Percentiles rank a stretch among this genome's conserved stretches.
These are phyloP conservation scores for Dicranocentrus wangi DNA, from an alignment of 2,888 invertebrate genomes.

Conservation along the genomic window DNA sequence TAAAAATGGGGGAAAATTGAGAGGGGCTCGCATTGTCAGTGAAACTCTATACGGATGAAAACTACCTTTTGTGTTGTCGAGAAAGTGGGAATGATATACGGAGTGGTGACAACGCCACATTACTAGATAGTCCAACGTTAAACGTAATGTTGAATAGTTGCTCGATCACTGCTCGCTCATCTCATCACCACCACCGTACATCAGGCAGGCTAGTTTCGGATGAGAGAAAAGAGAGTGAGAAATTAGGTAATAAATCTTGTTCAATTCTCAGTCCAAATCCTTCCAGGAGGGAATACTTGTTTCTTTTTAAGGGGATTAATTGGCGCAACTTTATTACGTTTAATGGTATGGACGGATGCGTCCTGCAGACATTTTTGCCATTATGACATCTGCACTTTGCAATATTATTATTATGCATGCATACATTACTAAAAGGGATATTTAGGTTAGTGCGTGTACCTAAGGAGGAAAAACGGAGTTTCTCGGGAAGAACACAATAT, in stretches of 20 bases:
- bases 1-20: not conserved
- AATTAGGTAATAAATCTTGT: conserved; percentile 46
- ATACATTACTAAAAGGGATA: not conserved
- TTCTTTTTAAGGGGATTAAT: not conserved
- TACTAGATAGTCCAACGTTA: not conserved
- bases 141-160: too few species aligned
- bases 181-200: too few species aligned
- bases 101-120: conserved; percentile 21
- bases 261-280: not conserved
- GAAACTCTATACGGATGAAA: conserved; percentile 15
- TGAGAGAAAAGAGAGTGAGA: conserved; percentile 10
- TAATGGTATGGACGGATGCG: too few species aligned
- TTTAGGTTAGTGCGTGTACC: not conserved
- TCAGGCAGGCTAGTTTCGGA: conserved; percentile 20
- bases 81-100: conserved; percentile 32
- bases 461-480: not conserved
- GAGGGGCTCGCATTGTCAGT: conserved; percentile 16
- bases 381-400: conserved; percentile 8
- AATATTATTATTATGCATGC: not conserved
- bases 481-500: too few species aligned
- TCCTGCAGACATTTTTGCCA: not conserved
- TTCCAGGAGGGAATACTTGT: conserved; percentile 19
- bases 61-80: conserved; percentile 11
- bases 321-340: not conserved
- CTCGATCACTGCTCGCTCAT: too few species aligned